A percentile compares a stretch with the other conserved stretches of the same genome.
phyloP scores from a whole-genome alignment of 2,888 invertebrate genomes.

The Thymelicus sylvestris region DNA sequence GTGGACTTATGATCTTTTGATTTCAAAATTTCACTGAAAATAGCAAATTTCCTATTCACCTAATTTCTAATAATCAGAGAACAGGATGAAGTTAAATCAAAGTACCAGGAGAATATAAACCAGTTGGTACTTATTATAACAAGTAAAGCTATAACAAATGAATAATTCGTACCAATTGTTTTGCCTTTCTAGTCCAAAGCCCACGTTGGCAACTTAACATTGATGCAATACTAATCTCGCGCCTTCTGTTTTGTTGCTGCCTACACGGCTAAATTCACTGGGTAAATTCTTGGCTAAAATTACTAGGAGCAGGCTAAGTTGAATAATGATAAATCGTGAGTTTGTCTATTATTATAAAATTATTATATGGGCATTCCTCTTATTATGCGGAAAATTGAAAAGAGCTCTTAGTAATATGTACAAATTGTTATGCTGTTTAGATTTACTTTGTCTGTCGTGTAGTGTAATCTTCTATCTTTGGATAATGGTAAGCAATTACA shows the following conservation, averaged over 20 bases:
- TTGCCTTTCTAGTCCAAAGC: slow-evolving; percentile 17
- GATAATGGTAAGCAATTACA: background rate
- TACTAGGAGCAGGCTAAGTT: background rate
- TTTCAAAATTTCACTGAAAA: too few species aligned
- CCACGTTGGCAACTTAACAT: slow-evolving; percentile 21
- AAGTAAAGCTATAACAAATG: slow-evolving; percentile 9
- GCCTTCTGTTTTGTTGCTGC: slow-evolving; percentile 1
- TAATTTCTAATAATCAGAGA: too few species aligned
- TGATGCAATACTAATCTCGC: slow-evolving; percentile 25
- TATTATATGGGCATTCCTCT: background rate
- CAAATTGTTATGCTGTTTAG: too few species aligned
- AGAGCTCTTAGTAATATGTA: background rate
- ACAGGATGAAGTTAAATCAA: background rate
- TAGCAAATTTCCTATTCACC: too few species aligned
- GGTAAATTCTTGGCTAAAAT: too few species aligned
- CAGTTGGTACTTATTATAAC: background rate
- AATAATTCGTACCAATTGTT: slow-evolving; percentile 12
- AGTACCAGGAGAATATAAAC: background rate
- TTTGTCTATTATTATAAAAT: background rate
- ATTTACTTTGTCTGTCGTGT: too few species aligned
- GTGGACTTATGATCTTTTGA: background rate
- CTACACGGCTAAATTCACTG: slow-evolving; percentile 1
- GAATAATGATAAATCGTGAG: background rate
- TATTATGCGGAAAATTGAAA: background rate
- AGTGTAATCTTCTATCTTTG: background rate